Conservation (phyloP, 2,797 vertebrate genomes). For the Mus caroli region DNA sequence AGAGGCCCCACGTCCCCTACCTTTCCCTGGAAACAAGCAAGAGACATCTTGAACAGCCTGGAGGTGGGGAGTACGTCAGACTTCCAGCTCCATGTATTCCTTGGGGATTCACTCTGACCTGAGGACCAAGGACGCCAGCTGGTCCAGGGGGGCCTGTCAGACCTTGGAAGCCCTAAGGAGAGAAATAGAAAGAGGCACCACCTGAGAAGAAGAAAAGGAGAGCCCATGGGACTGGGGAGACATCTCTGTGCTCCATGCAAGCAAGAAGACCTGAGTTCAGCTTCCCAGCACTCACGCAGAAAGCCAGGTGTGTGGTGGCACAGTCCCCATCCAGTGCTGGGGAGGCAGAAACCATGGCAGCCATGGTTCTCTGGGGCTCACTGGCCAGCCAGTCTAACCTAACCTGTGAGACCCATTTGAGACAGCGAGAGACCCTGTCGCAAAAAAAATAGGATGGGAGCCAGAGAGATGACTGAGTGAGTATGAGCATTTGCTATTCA, state of each 20-base stretch:
- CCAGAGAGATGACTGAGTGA: neutral
- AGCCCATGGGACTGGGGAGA: neutral
- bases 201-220: neutral
- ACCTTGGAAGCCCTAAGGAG: conserved; percentile 95
- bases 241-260: neutral
- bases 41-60: neutral
- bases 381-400: neutral
- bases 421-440: neutral
- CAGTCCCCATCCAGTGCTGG: neutral
- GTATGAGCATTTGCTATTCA: neutral
- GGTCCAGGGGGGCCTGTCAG: conserved; percentile 95
- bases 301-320: too few relatives aligned
- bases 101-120: conserved; percentile 88
- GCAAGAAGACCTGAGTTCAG: neutral
- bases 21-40: conserved; percentile 91
- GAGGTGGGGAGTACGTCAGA: neutral
- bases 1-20: conserved; percentile 94
- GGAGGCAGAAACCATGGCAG: too few relatives aligned
- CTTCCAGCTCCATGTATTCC: neutral
- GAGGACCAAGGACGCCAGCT: conserved; percentile 95
- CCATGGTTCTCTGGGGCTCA: neutral
- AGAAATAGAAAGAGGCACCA: neutral
- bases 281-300: neutral
- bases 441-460: neutral
- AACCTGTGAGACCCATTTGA: neutral